These are phyloP conservation scores for Brachionus plicatilis DNA, from an alignment of 1,140 invertebrate genomes.

Conservation along the genomic window DNA sequence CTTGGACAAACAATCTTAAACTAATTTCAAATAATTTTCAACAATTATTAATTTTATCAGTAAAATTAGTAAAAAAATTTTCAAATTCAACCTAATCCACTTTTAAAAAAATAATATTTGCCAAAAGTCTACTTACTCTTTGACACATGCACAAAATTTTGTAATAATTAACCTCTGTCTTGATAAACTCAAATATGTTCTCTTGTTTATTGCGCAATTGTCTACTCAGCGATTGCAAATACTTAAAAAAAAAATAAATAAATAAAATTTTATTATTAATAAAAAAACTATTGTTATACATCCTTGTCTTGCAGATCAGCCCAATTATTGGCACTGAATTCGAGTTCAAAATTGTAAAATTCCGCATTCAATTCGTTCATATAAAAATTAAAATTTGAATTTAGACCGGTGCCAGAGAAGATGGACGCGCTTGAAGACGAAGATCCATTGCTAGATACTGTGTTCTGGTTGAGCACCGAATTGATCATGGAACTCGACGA, in stretches of 20 bases:
- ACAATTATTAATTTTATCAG: neutral
- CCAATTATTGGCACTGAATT: constrained; percentile 35
- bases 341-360: neutral
- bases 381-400: constrained; percentile 23
- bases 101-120: neutral
- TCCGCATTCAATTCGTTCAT: constrained; percentile 18
- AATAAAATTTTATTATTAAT: neutral
- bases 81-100: neutral
- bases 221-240: neutral
- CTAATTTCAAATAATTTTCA: too few relatives aligned
- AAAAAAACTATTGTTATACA: neutral
- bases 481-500: neutral
- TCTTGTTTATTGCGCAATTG: constrained; percentile 34
- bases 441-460: neutral
- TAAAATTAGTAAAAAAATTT: neutral
- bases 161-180: constrained; percentile 38
- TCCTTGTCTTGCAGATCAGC: constrained; percentile 13
- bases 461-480: neutral
- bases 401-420: neutral
- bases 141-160: constrained; percentile 38
- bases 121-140: constrained; percentile 16
- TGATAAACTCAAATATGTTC: constrained; percentile 38
- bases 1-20: too few relatives aligned
- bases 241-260: neutral
- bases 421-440: neutral